Percentiles rank a stretch among this genome's conserved stretches.
Conservation (phyloP, 2,113 vertebrate genomes). For the Columba janthina region DNA sequence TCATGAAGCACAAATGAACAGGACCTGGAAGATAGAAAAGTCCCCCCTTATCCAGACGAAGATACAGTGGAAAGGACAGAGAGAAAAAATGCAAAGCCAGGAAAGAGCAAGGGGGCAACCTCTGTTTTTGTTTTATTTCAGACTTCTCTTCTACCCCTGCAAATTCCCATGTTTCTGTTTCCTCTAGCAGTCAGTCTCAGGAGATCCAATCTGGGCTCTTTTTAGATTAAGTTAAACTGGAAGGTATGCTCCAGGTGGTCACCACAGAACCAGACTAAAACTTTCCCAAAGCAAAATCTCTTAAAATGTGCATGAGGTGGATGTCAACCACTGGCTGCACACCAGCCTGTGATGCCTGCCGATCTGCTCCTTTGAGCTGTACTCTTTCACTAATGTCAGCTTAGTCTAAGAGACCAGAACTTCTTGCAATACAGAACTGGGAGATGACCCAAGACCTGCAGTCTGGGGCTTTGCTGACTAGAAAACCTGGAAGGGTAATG, state of each 20-base stretch:
- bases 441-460: not conserved
- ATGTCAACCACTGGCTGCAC: not conserved
- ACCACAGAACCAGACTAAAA: not conserved
- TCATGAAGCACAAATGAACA: not conserved
- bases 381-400: not conserved
- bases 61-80: not conserved
- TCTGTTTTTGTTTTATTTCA: not conserved
- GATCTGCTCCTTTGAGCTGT: not conserved
- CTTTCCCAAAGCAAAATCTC: not conserved
- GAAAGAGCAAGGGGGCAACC: not conserved
- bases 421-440: not conserved
- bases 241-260: not conserved
- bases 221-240: not conserved
- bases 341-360: not conserved
- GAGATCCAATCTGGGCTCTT: not conserved
- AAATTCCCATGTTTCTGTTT: fast-evolving
- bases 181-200: fast-evolving
- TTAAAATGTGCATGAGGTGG: not conserved
- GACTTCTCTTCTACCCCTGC: not conserved
- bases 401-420: not conserved
- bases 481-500: not conserved
- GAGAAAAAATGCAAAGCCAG: not conserved
- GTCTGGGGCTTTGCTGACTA: not conserved
- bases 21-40: not conserved
- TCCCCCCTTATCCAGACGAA: not conserved